These are phyloP conservation scores for Alligator sinensis DNA, from an alignment of 2,113 vertebrate species.

Conservation along the genomic window DNA sequence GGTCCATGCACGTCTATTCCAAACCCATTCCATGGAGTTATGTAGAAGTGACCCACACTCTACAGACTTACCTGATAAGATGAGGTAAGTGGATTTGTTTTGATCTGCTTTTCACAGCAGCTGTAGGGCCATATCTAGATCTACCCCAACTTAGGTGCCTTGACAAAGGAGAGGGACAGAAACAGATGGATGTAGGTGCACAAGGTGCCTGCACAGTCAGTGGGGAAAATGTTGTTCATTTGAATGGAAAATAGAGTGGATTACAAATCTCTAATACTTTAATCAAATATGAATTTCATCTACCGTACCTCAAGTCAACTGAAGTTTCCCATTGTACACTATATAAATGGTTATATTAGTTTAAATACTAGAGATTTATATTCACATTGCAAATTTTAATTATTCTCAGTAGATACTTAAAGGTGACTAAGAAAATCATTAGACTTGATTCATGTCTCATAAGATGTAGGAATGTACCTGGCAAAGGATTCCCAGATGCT, in stretches of 20 bases:
- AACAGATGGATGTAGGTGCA: background rate
- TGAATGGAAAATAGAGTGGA: background rate
- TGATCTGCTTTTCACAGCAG: background rate
- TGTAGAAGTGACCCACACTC: background rate
- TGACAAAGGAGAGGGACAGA: background rate
- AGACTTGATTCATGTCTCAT: background rate
- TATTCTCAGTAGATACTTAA: background rate
- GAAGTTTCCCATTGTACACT: background rate
- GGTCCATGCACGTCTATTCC: accelerated
- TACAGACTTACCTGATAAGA: background rate
- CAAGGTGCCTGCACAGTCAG: accelerated
- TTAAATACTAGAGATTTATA: background rate
- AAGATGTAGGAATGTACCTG: slow-evolving; percentile 76
- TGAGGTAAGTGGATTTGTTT: background rate
- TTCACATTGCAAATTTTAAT: background rate
- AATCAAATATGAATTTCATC: background rate
- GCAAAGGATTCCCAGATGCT: slow-evolving; percentile 88
- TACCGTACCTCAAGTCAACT: accelerated
- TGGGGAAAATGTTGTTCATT: background rate
- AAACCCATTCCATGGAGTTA: background rate
- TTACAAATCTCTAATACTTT: background rate
- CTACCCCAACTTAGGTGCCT: background rate
- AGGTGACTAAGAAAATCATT: background rate
- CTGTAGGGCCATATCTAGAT: no score
- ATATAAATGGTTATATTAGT: background rate